A percentile compares a stretch with the other conserved stretches of the same genome.
phyloP scores from a whole-genome alignment of 2,797 vertebrate genomes.

The Sebastes vulpes region DNA sequence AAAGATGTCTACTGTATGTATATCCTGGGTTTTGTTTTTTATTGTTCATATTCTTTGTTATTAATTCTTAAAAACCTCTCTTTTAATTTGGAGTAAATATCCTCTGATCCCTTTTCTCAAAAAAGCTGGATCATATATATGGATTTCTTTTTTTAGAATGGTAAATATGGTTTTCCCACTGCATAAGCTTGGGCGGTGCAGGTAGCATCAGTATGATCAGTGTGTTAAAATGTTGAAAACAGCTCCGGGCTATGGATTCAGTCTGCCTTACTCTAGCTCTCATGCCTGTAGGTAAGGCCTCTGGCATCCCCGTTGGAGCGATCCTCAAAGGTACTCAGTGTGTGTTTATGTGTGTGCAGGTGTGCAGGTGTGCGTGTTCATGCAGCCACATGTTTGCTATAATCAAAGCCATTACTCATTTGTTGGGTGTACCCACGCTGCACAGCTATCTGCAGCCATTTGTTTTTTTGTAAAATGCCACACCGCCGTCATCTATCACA shows the following conservation, averaged over 20 bases:
- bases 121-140: not conserved
- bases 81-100: not conserved
- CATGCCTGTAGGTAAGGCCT: conserved; percentile 62
- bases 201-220: conserved; percentile 40
- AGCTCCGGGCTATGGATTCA: conserved; percentile 52
- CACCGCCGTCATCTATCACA: conserved; percentile 20
- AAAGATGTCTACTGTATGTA: conserved; percentile 12
- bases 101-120: not conserved
- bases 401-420: conserved; percentile 36
- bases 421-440: not conserved
- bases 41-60: conserved; percentile 8
- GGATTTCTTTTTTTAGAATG: not conserved
- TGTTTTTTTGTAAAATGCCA: conserved; percentile 16
- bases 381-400: conserved; percentile 14
- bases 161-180: not conserved
- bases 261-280: conserved; percentile 30
- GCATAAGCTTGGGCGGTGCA: not conserved
- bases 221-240: conserved; percentile 42
- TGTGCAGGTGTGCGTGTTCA: not conserved
- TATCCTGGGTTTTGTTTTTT: not conserved
- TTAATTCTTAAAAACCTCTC: not conserved
- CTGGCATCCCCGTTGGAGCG: conserved; percentile 37
- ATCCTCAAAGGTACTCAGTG: conserved; percentile 36
- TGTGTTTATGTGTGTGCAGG: conserved; percentile 1
- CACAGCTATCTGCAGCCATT: conserved; percentile 14